Percentiles rank a stretch among this genome's conserved stretches.
Evolutionary conservation across 2,113 vertebrate genomes (phyloP).

Genomic region (Tragelaphus strepsiceros): DNA sequence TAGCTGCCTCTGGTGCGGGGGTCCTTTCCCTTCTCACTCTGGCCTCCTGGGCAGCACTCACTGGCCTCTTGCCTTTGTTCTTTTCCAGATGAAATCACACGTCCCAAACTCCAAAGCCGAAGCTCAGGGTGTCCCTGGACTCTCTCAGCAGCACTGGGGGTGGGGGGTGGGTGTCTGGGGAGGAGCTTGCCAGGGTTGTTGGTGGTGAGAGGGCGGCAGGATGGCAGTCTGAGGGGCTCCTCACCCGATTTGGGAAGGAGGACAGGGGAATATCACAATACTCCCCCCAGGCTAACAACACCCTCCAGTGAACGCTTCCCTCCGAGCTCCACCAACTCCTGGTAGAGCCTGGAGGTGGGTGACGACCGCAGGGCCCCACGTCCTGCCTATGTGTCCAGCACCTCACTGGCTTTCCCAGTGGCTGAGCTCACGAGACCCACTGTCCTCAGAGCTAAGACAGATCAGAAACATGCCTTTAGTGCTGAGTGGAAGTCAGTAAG

Average conservation of each 20-base stretch:
- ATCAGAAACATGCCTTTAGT: neutral
- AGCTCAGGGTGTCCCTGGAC: neutral
- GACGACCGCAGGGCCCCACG: accelerated
- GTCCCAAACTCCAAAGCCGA: neutral
- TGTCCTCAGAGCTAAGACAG: neutral
- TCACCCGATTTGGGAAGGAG: neutral
- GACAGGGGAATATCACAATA: neutral
- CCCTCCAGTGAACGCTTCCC: neutral
- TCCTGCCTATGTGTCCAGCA: neutral
- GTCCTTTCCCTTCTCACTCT: neutral
- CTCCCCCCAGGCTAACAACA: neutral
- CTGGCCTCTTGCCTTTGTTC: neutral
- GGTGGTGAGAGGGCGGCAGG: neutral
- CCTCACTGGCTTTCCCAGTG: neutral
- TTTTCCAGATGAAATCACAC: neutral
- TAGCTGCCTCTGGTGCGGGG: neutral
- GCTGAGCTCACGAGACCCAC: neutral
- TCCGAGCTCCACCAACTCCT: neutral
- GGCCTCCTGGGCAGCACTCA: neutral
- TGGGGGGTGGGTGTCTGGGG: accelerated
- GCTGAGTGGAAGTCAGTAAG: neutral
- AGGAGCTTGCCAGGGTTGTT: neutral
- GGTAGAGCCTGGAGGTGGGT: neutral
- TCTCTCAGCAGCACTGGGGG: neutral
- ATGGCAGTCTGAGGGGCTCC: neutral